Evolutionary conservation across 2,888 invertebrate genomes (phyloP), one percentile per base, ranked within the genome.

Genomic region (Callyntrura guangdongensis): DNA sequence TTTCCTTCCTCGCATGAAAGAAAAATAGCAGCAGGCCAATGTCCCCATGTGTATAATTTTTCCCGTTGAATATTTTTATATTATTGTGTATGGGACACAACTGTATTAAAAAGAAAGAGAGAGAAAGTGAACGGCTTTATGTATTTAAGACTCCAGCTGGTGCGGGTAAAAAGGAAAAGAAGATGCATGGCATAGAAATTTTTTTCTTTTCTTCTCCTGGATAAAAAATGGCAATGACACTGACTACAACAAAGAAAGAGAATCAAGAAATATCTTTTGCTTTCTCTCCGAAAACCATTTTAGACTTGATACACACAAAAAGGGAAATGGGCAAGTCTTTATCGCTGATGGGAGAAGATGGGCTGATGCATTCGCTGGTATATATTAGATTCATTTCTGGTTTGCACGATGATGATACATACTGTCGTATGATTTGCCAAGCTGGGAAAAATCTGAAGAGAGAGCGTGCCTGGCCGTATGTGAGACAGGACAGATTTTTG

Each of bases 211-310:
- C 20, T 6, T 20, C 67, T 82, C 17, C n/a, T 72, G 3, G 27
- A 47, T 3, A 83, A 72, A 83, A 84, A 77, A 89, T 84, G 89
- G 84, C 89, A 89, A 89, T 89, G 89, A 84, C 89, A 89, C 89
- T 89, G 89, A 79, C 83, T 72, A 14, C 25, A 47, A 53, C 25
- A 20, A 64, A 61, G 27, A 64, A 27, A 12, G 27, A 36, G 45
- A 72, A 45, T 12, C 17, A 27, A 25, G 36, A 59, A 36, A 9
- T 77, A n/a, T 36, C 12, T 49, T 6, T 56, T 22, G 11, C 22
- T n/a, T 22, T 36, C 47, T 67, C 22, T 77, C 17, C 14, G 53
- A 79, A 22, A 22, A 49, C 20, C 17, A n/a, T 49, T 74, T 22
- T 47, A 74, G 22, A 45, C 45, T n/a, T 5, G 9, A n/a, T n/a